phyloP scores from a whole-genome alignment of 1,140 invertebrate genomes.

The Drosophila hydei region DNA sequence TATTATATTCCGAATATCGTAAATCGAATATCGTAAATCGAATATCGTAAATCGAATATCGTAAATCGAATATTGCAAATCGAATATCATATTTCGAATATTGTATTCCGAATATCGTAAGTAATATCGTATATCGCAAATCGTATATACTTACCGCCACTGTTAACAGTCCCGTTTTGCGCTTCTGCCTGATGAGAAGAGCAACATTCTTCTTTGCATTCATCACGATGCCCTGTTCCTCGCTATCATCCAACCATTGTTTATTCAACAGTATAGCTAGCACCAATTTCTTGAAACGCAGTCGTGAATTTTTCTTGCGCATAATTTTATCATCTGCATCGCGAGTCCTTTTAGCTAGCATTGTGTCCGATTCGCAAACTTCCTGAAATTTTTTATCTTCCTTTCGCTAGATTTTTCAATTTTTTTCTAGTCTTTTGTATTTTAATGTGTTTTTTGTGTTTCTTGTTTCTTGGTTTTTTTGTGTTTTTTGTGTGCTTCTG shows the following conservation, averaged over 20 bases:
- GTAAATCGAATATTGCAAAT: too few relatives aligned
- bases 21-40: too few relatives aligned
- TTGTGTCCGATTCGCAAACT: neutral
- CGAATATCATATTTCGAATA: neutral
- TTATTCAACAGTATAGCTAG: slow-evolving; percentile 51
- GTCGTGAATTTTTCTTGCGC: slow-evolving; percentile 17
- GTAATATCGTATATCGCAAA: neutral
- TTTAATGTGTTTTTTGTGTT: neutral
- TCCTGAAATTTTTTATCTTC: neutral
- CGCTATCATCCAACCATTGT: slow-evolving; percentile 58
- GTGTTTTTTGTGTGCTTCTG: slow-evolving; percentile 3
- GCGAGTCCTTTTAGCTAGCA: slow-evolving; percentile 40
- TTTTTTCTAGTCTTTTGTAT: slow-evolving; percentile 1
- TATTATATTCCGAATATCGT: too few relatives aligned
- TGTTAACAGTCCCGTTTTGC: slow-evolving; percentile 59
- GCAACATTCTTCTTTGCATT: slow-evolving; percentile 64
- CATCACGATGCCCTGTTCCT: slow-evolving; percentile 49
- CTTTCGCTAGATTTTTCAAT: neutral
- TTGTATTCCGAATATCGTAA: neutral
- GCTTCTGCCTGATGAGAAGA: slow-evolving; percentile 55
- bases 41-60: too few relatives aligned
- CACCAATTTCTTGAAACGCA: slow-evolving; percentile 47
- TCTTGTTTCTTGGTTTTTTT: slow-evolving; percentile 1
- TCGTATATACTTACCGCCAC: slow-evolving; percentile 41
- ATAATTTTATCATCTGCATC: slow-evolving; percentile 18